These are phyloP conservation scores for Candoia aspera DNA, from an alignment of 2,113 vertebrate species.

Conservation along the genomic window DNA sequence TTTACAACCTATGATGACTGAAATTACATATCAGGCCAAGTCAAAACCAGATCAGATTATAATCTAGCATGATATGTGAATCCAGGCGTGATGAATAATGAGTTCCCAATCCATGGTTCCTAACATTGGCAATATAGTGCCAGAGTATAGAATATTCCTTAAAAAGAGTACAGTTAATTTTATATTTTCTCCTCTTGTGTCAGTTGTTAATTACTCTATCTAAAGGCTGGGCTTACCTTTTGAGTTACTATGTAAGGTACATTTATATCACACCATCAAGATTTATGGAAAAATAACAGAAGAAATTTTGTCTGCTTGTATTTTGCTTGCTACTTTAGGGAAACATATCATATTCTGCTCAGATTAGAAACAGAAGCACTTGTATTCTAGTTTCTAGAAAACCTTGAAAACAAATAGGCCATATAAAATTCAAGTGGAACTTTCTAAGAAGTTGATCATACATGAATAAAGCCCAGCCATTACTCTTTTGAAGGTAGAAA, in stretches of 20 bases:
- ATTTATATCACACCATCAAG: conserved; percentile 71
- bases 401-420: conserved; percentile 68
- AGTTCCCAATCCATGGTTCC: background rate
- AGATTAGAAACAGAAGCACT: conserved; percentile 72
- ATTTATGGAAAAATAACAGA: conserved; percentile 61
- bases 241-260: conserved; percentile 44
- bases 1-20: background rate
- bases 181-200: conserved; percentile 30
- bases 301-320: conserved; percentile 55
- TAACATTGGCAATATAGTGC: background rate
- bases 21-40: background rate
- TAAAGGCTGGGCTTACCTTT: conserved; percentile 43
- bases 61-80: background rate
- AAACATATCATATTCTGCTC: conserved; percentile 63
- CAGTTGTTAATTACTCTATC: conserved; percentile 59
- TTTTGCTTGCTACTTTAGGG: conserved; percentile 62
- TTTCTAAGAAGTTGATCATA: conserved; percentile 36
- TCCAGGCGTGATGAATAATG: background rate
- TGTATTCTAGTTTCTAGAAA: conserved; percentile 66
- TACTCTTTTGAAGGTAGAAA: conserved; percentile 27
- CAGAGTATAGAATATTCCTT: background rate
- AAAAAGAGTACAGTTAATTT: conserved; percentile 40
- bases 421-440: conserved; percentile 52
- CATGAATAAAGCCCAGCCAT: conserved; percentile 12
- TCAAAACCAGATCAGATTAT: background rate